These are phyloP conservation scores for Lethrus apterus DNA, from an alignment of 1,140 invertebrate genomes.

Conservation along the genomic window DNA sequence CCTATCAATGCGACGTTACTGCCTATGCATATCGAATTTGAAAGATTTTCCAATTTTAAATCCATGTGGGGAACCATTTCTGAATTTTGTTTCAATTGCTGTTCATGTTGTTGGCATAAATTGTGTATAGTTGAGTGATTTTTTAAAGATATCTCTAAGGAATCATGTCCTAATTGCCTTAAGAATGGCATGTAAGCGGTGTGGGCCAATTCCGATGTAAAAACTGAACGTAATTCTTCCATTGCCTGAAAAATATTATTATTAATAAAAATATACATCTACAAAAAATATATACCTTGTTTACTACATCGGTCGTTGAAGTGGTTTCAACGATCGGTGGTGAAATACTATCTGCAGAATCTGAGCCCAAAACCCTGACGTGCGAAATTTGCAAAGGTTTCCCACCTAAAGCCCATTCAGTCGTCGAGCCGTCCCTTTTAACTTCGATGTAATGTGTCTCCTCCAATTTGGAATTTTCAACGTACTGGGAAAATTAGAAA, in stretches of 20 bases:
- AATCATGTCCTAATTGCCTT: conserved; percentile 63
- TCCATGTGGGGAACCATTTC: conserved; percentile 15
- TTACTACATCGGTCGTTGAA: conserved; percentile 21
- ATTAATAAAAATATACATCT: too few species aligned
- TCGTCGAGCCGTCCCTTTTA: conserved; percentile 46
- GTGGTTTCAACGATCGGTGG: conserved; percentile 41
- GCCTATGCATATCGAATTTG: conserved; percentile 22
- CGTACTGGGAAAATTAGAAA: neutral
- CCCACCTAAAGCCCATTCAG: conserved; percentile 48
- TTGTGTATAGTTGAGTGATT: conserved; percentile 71
- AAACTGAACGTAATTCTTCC: conserved; percentile 73
- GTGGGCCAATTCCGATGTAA: conserved; percentile 76
- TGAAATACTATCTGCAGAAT: conserved; percentile 46
- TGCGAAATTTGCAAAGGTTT: conserved; percentile 41
- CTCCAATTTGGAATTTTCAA: conserved; percentile 4
- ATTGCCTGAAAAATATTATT: conserved; percentile 46
- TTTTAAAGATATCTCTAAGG: conserved; percentile 63
- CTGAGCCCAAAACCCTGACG: conserved; percentile 28
- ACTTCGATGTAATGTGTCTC: conserved; percentile 46
- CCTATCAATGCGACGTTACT: conserved; percentile 61
- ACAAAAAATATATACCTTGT: conserved; percentile 19
- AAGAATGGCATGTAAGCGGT: conserved; percentile 74
- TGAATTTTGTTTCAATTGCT: conserved; percentile 30
- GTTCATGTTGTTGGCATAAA: conserved; percentile 66
- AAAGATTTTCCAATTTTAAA: conserved; percentile 19